Conservation (phyloP, 2,888 invertebrate species). For the Germaria angustata region DNA sequence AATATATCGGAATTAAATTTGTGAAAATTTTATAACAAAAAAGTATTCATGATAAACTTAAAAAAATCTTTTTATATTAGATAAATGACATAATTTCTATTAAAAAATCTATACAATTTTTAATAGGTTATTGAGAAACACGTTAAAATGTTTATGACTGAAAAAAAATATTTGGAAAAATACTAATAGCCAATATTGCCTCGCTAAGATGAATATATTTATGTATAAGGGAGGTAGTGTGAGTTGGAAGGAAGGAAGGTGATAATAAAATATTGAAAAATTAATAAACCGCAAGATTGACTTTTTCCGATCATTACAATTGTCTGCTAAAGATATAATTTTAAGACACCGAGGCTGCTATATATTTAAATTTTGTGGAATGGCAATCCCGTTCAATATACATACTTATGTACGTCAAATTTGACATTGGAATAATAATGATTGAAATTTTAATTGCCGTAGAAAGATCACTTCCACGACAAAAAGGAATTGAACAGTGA, state of each 20-base stretch:
- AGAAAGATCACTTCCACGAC: too few relatives aligned
- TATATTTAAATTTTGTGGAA: too few relatives aligned
- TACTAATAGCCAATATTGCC: background rate
- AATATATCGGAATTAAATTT: slow-evolving; percentile 28
- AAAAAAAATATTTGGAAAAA: background rate
- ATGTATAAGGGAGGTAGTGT: too few relatives aligned
- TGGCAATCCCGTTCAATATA: too few relatives aligned
- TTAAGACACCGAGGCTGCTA: too few relatives aligned
- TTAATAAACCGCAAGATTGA: too few relatives aligned
- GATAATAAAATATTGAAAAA: background rate
- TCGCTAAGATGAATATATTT: background rate
- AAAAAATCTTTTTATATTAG: slow-evolving; percentile 33
- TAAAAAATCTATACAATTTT: slow-evolving; percentile 10
- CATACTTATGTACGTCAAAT: too few relatives aligned
- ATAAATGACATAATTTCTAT: slow-evolving; percentile 61
- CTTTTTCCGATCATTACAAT: too few relatives aligned
- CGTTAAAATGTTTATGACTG: slow-evolving; percentile 18
- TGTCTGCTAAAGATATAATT: too few relatives aligned
- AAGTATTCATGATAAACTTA: slow-evolving; percentile 12
- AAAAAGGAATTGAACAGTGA: too few relatives aligned
- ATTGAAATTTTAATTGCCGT: too few relatives aligned
- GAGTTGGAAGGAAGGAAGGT: background rate
- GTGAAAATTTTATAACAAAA: background rate
- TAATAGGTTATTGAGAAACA: slow-evolving; percentile 37
- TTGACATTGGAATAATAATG: too few relatives aligned